A percentile compares a stretch with the other conserved stretches of the same genome.
Evolutionary conservation across 1,140 invertebrate genomes (phyloP).

Genomic region (Anagrus nilaparvatae): DNA sequence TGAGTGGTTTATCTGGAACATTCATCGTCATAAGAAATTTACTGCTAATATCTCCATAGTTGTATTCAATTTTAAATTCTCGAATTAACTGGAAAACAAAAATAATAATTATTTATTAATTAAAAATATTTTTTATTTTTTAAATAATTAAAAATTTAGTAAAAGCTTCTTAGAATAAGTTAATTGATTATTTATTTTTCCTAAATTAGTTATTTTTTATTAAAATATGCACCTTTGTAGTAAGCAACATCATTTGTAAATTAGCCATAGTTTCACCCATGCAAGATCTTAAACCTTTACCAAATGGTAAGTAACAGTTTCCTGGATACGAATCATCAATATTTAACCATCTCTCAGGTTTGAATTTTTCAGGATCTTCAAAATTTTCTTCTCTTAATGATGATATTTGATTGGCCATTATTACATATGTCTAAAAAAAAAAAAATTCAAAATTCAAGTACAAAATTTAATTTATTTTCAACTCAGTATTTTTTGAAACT

Average conservation of each 20-base stretch:
- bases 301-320: constrained; percentile 51
- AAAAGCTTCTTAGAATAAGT: background rate
- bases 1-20: constrained; percentile 47
- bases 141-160: background rate
- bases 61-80: constrained; percentile 52
- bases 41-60: constrained; percentile 52
- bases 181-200: constrained; percentile 9
- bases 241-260: constrained; percentile 44
- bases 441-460: constrained; percentile 13
- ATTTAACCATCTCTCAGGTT: constrained; percentile 60
- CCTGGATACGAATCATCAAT: constrained; percentile 32
- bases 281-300: constrained; percentile 48
- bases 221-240: constrained; percentile 41
- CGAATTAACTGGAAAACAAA: constrained; percentile 42
- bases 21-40: constrained; percentile 46
- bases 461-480: no score
- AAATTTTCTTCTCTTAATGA: constrained; percentile 57
- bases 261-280: constrained; percentile 50
- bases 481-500: constrained; percentile 29
- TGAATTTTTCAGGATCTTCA: constrained; percentile 56
- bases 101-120: background rate
- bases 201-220: background rate
- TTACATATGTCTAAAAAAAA: constrained; percentile 51
- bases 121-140: background rate
- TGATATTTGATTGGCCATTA: constrained; percentile 60